A percentile compares a stretch with the other conserved stretches of the same genome.
Conservation (phyloP, 2,113 vertebrate genomes). For the Agapornis roseicollis region DNA sequence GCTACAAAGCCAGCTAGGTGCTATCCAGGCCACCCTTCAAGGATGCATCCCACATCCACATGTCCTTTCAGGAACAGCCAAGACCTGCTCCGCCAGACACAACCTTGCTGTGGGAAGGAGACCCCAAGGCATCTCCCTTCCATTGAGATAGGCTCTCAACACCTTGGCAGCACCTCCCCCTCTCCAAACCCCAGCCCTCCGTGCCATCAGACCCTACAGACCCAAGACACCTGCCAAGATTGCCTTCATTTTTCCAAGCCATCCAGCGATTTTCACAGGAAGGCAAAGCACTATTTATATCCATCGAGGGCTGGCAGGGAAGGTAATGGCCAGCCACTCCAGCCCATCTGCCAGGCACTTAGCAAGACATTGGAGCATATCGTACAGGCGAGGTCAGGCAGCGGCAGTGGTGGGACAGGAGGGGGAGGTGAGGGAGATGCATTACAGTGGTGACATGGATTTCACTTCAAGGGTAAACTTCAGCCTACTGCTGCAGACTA, state of each 20-base stretch:
- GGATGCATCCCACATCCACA: accelerated
- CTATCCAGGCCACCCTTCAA: not conserved
- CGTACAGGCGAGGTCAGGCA: not conserved
- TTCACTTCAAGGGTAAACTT: not conserved
- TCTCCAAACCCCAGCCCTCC: not conserved
- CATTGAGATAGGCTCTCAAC: not conserved
- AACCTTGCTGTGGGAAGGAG: not conserved
- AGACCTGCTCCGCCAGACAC: not conserved
- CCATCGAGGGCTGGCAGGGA: not conserved
- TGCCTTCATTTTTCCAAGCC: not conserved
- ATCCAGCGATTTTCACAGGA: not conserved
- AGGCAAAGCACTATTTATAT: not conserved
- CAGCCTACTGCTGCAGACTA: not conserved
- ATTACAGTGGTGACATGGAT: not conserved
- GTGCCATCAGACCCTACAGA: not conserved
- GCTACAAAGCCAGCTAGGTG: not conserved
- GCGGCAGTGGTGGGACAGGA: not conserved
- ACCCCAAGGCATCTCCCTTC: not conserved
- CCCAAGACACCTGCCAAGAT: not conserved
- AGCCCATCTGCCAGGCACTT: slow-evolving; percentile 38
- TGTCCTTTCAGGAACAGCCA: not conserved
- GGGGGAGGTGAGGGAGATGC: not conserved
- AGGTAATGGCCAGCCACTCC: not conserved
- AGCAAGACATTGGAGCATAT: not conserved
- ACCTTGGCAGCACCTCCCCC: not conserved